Conservation (phyloP, 2,888 invertebrate genomes). For the Argyra leucocephala region DNA sequence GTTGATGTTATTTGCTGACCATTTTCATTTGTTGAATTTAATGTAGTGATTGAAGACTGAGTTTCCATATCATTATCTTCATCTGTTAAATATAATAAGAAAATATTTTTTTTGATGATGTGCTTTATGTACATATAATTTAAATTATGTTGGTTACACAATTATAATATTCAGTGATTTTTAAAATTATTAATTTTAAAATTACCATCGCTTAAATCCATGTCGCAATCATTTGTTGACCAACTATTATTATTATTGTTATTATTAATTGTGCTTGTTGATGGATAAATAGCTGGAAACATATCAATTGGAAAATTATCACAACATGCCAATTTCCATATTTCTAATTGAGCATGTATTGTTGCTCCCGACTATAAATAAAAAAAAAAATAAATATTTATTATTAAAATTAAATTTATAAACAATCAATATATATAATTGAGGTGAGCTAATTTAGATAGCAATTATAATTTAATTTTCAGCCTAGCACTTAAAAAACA, state of each 20-base stretch:
- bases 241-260: slow-evolving; percentile 23
- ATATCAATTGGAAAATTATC: slow-evolving; percentile 47
- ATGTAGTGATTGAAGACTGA: slow-evolving; percentile 19
- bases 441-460: too few relatives aligned
- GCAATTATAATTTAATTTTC: too few relatives aligned
- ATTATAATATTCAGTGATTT: too few relatives aligned
- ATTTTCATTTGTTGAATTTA: slow-evolving; percentile 21
- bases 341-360: slow-evolving; percentile 77
- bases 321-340: slow-evolving; percentile 76
- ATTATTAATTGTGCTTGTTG: background rate
- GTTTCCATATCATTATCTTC: slow-evolving; percentile 44
- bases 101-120: too few relatives aligned
- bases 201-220: slow-evolving; percentile 37
- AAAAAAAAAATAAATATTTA: slow-evolving; percentile 18
- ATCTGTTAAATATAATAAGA: slow-evolving; percentile 41
- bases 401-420: too few relatives aligned
- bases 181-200: slow-evolving; percentile 13
- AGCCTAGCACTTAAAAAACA: too few relatives aligned
- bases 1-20: background rate
- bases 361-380: slow-evolving; percentile 66
- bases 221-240: slow-evolving; percentile 27
- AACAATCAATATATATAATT: too few relatives aligned
- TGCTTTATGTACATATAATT: too few relatives aligned
- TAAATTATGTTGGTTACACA: too few relatives aligned
- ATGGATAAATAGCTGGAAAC: slow-evolving; percentile 30